Percentiles rank a stretch among this genome's conserved stretches.
phyloP scores from a whole-genome alignment of 2,113 vertebrate genomes.

The western clawed frog (Xenopus tropicalis) region UCB_Xtro_10.0 CM004444.2:157656501-157657000 shows the following conservation, averaged over 20 bases:
- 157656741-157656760: not conserved
- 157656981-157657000: slow-evolving; percentile 31
- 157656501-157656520: too few species aligned
- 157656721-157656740: not conserved
- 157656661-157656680: too few species aligned
- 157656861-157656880: slow-evolving; percentile 25
- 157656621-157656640: too few species aligned
- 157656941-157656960: not conserved
- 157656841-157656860: slow-evolving; percentile 25
- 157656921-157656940: not conserved
- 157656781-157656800: slow-evolving; percentile 20
- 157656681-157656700: too few species aligned
- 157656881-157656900: slow-evolving; percentile 38
- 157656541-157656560: too few species aligned
- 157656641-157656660: too few species aligned
- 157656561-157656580: too few species aligned
- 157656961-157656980: slow-evolving; percentile 34
- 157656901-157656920: not conserved
- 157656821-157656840: slow-evolving; percentile 40
- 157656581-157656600: too few species aligned
- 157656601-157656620: too few species aligned
- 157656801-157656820: slow-evolving; percentile 26
- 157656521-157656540: too few species aligned
- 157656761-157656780: not conserved
- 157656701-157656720: too few species aligned